Evolutionary conservation across 2,113 vertebrate genomes (phyloP).

Genomic region (Probosciger aterrimus): DNA sequence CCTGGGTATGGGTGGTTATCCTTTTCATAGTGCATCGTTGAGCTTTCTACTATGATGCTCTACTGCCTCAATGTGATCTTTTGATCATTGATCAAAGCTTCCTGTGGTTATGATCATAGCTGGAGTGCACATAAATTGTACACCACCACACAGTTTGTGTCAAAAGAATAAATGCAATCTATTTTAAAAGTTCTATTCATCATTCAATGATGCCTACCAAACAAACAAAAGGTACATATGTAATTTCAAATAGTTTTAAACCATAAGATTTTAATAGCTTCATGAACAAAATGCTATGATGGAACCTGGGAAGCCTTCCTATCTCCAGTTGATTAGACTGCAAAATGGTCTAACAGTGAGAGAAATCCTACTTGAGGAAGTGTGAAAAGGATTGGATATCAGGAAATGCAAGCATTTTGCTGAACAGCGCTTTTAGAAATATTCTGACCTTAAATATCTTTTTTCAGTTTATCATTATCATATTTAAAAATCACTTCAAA

Average conservation of each 20-base stretch:
- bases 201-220: background rate
- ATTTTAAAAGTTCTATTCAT: background rate
- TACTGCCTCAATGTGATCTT: background rate
- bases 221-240: background rate
- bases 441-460: background rate
- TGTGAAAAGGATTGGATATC: background rate
- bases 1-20: background rate
- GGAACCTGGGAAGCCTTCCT: background rate
- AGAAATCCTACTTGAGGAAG: background rate
- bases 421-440: background rate
- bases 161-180: slow-evolving; percentile 5
- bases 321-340: background rate
- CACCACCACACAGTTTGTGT: background rate
- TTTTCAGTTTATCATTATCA: background rate
- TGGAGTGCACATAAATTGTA: background rate
- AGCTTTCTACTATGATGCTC: background rate
- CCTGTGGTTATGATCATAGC: background rate
- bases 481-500: background rate
- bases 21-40: background rate
- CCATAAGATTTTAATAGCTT: background rate
- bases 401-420: background rate
- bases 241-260: background rate
- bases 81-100: background rate
- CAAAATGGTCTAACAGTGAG: background rate
- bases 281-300: background rate